phyloP scores from a whole-genome alignment of 2,797 vertebrate species.

The Neopelma chrysocephalum region DNA sequence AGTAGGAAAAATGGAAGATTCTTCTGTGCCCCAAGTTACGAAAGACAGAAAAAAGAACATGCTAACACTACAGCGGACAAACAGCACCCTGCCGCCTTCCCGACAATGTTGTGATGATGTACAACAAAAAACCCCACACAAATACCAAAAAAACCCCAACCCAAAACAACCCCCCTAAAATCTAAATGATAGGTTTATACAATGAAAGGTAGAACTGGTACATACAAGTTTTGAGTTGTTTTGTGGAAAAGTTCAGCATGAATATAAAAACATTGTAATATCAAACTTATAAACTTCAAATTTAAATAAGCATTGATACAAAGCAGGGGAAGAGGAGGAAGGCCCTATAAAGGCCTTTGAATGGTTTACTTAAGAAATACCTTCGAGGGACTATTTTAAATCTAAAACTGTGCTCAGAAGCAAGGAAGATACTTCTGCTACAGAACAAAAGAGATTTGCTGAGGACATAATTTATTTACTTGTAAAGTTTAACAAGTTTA shows the following conservation, averaged over 20 bases:
- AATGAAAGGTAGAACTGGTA: neutral
- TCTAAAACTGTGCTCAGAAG: neutral
- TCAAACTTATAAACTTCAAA: neutral
- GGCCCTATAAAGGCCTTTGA: neutral
- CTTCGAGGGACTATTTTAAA: neutral
- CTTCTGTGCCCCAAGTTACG: neutral
- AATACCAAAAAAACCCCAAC: rapidly evolving
- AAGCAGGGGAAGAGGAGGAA: neutral
- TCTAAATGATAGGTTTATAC: neutral
- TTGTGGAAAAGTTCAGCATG: neutral
- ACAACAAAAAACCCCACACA: rapidly evolving
- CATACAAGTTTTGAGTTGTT: neutral
- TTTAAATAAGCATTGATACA: neutral
- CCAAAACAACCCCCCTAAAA: neutral
- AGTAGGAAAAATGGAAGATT: neutral
- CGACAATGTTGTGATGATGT: neutral
- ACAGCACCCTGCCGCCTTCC: neutral
- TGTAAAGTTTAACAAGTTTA: neutral
- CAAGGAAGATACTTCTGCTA: neutral
- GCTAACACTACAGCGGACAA: neutral
- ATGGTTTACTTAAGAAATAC: constrained; percentile 19
- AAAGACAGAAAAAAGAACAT: neutral
- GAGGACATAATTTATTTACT: neutral
- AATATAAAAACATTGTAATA: neutral
- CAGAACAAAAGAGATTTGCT: neutral